These are phyloP conservation scores for Campylomormyrus numenius DNA, from an alignment of 2,113 vertebrate genomes.

Conservation along the genomic window DNA sequence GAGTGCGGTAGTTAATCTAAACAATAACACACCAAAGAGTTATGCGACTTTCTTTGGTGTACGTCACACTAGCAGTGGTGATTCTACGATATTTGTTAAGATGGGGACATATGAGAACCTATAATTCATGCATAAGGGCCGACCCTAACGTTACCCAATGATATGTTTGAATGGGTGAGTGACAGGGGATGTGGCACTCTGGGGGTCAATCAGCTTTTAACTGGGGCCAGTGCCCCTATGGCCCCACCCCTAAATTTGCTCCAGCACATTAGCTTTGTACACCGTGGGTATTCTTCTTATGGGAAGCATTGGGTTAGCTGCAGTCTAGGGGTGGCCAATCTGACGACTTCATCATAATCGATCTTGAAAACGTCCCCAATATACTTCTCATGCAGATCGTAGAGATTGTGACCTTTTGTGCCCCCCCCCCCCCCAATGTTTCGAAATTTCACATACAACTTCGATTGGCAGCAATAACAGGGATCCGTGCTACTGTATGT, in stretches of 20 bases:
- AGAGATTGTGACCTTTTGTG: too few relatives aligned
- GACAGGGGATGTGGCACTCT: background rate
- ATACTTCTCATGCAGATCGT: too few relatives aligned
- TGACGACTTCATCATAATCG: background rate
- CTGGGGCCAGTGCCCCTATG: background rate
- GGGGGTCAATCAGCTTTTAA: background rate
- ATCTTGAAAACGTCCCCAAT: too few relatives aligned
- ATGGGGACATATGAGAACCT: background rate
- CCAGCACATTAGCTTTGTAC: background rate
- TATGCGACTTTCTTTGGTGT: background rate
- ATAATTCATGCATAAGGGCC: background rate
- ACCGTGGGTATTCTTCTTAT: background rate
- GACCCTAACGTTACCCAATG: background rate
- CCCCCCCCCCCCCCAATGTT: background rate
- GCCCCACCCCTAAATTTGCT: background rate
- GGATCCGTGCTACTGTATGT: background rate
- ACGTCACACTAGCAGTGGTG: background rate
- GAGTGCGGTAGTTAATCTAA: background rate
- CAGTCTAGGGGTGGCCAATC: background rate
- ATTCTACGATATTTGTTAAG: background rate
- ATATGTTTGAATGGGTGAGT: background rate
- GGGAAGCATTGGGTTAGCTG: background rate
- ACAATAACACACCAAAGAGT: background rate
- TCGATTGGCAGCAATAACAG: background rate
- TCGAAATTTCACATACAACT: background rate